Conservation (phyloP, 2,888 invertebrate species). For the Mythimna lalbum region DNA sequence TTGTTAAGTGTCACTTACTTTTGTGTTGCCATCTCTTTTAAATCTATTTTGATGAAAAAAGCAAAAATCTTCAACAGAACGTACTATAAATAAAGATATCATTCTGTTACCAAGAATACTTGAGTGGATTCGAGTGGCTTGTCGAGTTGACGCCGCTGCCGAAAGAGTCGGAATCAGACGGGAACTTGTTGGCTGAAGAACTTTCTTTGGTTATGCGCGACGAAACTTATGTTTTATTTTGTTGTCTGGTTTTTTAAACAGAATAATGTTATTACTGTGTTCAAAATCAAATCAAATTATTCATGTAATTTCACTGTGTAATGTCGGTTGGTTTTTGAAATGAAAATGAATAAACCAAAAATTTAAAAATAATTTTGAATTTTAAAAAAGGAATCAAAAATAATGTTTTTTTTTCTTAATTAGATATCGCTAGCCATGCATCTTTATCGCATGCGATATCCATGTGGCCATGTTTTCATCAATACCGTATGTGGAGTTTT, state of each 20-base stretch:
- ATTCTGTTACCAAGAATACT: slow-evolving; percentile 50
- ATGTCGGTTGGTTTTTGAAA: too few species aligned
- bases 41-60: neutral
- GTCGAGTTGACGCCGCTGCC: slow-evolving; percentile 36
- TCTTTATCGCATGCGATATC: too few species aligned
- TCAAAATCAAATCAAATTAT: too few species aligned
- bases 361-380: too few species aligned
- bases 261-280: too few species aligned
- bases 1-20: neutral
- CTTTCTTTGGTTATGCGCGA: slow-evolving; percentile 6
- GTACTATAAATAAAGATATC: slow-evolving; percentile 39
- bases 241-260: neutral
- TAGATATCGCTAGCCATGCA: too few species aligned
- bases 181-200: slow-evolving; percentile 40
- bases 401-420: too few species aligned
- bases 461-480: too few species aligned
- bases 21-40: neutral
- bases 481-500: too few species aligned
- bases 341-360: too few species aligned
- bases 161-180: slow-evolving; percentile 41
- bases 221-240: slow-evolving; percentile 11
- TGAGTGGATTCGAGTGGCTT: slow-evolving; percentile 45
- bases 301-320: too few species aligned
- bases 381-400: too few species aligned
- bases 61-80: slow-evolving; percentile 16